Percentiles rank a stretch among this genome's conserved stretches.
Conservation (phyloP, 2,888 invertebrate genomes). For the Metellina segmentata region DNA sequence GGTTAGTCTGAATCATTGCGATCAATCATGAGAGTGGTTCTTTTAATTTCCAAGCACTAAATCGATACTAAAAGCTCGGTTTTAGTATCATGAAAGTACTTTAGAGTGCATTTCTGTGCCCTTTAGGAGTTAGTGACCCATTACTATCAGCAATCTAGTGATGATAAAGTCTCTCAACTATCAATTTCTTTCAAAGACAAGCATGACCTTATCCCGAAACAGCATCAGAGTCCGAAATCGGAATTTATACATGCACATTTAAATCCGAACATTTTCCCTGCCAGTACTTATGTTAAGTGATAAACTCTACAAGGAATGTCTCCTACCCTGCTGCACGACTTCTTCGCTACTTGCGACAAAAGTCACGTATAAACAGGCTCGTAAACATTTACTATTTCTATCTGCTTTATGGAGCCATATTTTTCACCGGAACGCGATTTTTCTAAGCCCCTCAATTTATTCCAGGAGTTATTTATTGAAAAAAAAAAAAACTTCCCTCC, state of each 20-base stretch:
- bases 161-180: neutral
- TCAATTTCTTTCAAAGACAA: neutral
- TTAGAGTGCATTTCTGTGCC: neutral
- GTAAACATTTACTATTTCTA: constrained; percentile 46
- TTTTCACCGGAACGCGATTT: constrained; percentile 41
- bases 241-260: neutral
- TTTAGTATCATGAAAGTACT: neutral
- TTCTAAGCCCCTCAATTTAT: constrained; percentile 48
- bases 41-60: no score
- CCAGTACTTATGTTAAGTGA: neutral
- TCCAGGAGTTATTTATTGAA: constrained; percentile 45
- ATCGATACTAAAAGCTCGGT: neutral
- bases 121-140: neutral
- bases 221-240: neutral
- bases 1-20: no score
- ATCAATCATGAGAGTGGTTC: no score
- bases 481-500: neutral
- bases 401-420: constrained; percentile 42
- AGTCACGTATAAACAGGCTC: constrained; percentile 41
- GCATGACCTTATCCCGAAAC: neutral
- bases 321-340: neutral
- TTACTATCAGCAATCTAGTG: neutral
- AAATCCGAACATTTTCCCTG: neutral
- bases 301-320: neutral
- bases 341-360: neutral